These are phyloP conservation scores for Hermodice carunculata DNA, from an alignment of 2,888 invertebrate species.

Conservation along the genomic window DNA sequence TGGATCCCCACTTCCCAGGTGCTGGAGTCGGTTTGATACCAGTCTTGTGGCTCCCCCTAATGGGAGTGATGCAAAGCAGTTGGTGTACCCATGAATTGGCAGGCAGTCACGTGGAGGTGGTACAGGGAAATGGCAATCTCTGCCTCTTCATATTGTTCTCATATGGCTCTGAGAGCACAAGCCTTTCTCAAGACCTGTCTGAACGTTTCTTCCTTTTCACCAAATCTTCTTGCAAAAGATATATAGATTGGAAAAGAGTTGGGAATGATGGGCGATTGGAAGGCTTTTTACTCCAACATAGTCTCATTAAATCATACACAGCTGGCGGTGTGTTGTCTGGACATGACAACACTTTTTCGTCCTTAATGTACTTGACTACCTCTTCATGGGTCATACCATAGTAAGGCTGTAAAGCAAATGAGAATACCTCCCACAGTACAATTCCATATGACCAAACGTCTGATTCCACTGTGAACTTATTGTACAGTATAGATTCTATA, in stretches of 20 bases:
- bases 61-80: no score
- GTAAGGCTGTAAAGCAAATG: slow-evolving; percentile 95
- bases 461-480: slow-evolving; percentile 95
- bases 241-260: slow-evolving; percentile 1
- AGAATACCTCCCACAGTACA: slow-evolving; percentile 96
- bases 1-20: no score
- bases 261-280: slow-evolving; percentile 86
- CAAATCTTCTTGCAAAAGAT: slow-evolving; percentile 5
- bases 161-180: no score
- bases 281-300: slow-evolving; percentile 92
- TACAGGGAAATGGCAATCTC: no score
- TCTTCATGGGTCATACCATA: slow-evolving; percentile 98
- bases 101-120: no score
- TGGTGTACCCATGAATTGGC: no score
- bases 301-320: slow-evolving; percentile 92
- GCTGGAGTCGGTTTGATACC: no score
- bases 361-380: slow-evolving; percentile 93
- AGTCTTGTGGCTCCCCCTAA: no score
- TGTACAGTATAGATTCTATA: slow-evolving; percentile 94
- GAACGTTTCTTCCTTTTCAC: background rate
- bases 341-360: slow-evolving; percentile 89
- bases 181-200: no score
- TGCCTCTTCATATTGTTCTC: no score
- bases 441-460: slow-evolving; percentile 99
- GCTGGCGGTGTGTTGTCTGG: slow-evolving; percentile 87